Evolutionary conservation across 2,888 invertebrate genomes (phyloP).

Genomic region (Cerceris ruficornis): DNA sequence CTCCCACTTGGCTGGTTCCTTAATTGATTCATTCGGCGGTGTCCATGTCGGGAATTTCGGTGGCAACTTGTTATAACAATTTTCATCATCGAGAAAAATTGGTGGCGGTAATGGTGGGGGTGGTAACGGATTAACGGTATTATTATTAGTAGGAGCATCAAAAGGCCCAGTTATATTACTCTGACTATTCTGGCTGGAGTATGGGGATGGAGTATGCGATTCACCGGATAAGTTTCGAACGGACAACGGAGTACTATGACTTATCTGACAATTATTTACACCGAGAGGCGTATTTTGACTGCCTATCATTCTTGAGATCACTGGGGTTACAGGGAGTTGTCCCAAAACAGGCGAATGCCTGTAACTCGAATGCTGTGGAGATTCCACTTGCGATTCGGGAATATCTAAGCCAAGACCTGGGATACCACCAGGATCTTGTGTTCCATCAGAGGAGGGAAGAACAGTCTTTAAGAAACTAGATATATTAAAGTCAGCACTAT

Average conservation of each 20-base stretch:
- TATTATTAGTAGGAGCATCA: conserved; percentile 70
- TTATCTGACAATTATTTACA: conserved; percentile 72
- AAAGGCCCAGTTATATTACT: conserved; percentile 73
- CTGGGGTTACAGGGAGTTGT: conserved; percentile 70
- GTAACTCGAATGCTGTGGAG: conserved; percentile 74
- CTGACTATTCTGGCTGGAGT: conserved; percentile 79
- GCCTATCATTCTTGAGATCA: conserved; percentile 68
- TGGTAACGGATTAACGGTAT: conserved; percentile 75
- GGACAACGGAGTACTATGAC: conserved; percentile 77
- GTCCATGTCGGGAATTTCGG: conserved; percentile 82
- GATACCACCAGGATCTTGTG: conserved; percentile 71
- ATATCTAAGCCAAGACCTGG: conserved; percentile 78
- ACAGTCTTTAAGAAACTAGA: conserved; percentile 84
- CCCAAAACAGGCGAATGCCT: conserved; percentile 83
- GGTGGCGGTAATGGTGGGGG: conserved; percentile 81
- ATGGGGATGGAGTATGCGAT: conserved; percentile 78
- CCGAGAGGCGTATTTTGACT: conserved; percentile 61
- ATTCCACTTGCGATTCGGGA: conserved; percentile 66
- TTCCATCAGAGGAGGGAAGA: conserved; percentile 81
- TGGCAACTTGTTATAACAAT: conserved; percentile 81
- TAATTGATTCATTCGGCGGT: conserved; percentile 74
- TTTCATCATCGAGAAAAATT: conserved; percentile 79
- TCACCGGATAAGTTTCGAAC: conserved; percentile 74
- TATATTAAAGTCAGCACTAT: conserved; percentile 83
- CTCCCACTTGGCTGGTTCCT: conserved; percentile 77